These are phyloP conservation scores for Andricus grossulariae DNA, from an alignment of 1,140 invertebrate species.

Conservation along the genomic window DNA sequence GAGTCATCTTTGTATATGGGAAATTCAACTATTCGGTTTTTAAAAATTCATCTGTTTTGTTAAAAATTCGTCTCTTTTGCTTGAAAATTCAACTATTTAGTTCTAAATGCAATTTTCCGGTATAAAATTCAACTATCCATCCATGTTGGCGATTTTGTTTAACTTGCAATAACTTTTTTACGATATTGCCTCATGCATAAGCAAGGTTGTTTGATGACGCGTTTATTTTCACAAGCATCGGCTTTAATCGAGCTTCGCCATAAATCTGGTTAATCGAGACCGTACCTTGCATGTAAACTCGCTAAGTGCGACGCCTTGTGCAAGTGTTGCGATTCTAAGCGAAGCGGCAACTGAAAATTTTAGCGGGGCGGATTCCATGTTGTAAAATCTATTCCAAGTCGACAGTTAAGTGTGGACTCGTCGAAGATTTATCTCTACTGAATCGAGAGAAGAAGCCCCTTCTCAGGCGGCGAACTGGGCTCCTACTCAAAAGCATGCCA, in stretches of 20 bases:
- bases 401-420: conserved; percentile 57
- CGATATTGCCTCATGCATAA: background rate
- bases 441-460: conserved; percentile 48
- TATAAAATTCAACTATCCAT: too few relatives aligned
- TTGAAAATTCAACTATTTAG: too few relatives aligned
- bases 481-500: conserved; percentile 59
- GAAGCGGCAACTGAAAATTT: conserved; percentile 29
- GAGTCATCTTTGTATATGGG: too few relatives aligned
- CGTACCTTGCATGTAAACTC: background rate
- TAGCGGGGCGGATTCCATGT: background rate
- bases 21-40: too few relatives aligned
- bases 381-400: conserved; percentile 52
- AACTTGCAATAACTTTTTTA: too few relatives aligned
- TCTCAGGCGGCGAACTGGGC: background rate
- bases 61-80: too few relatives aligned
- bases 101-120: too few relatives aligned
- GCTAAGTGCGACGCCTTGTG: conserved; percentile 21
- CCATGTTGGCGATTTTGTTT: background rate
- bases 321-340: conserved; percentile 28
- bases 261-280: conserved; percentile 27
- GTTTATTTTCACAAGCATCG: conserved; percentile 12
- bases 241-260: conserved; percentile 18
- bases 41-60: too few relatives aligned
- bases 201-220: background rate
- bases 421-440: conserved; percentile 63